Base-by-base conservation (phyloP, 2,113 vertebrate species). In the Rhombomys opimus region DNA sequence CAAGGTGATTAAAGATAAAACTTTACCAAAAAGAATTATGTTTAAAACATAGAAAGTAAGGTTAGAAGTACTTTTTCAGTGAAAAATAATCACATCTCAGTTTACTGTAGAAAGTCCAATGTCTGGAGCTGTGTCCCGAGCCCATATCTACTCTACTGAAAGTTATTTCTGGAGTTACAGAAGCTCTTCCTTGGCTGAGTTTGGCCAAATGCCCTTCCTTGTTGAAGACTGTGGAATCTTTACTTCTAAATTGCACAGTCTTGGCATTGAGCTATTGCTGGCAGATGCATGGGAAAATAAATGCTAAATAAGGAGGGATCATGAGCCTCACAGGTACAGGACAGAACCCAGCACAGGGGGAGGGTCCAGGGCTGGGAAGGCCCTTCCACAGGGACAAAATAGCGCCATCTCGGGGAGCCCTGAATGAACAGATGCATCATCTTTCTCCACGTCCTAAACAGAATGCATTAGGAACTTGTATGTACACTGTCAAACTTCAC, bases 1-100 rank as follows among this genome's bases (percentile, higher is more conserved):
- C 77, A 93, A 27, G 10, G 54, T 2, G 52, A 95, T 89, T 76
- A 57, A 91, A 87, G 91, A 97, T 95, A 90, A 97, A 86, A 96
- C 96, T 77, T 95, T 59, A 93, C 91, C 95, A 95, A 90, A 87
- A 38, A 97, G n/a, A 98, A 98, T 96, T 97, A 96, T 94, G 97
- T 98, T 96, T 96, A 91, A 98, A 96, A 98, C 92, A 96, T 94
- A 87, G 97, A 97, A 97, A 97, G 41, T 38, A 94, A 96, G 70
- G 61, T 78, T 76, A 52, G 91, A 97, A 91, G 91, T 94, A 94
- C 5, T 15, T 89, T 97, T 98, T 96, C 87, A 97, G 95, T 93
- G 86, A 97, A 98, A 97, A 97, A 89, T 96, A 96, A 97, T 92
- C 94, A 89, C 85, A 96, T 41, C 30, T 94, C 38, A 95, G 68